Base-by-base conservation (phyloP, 2,113 vertebrate species). In the Struthio camelus region DNA sequence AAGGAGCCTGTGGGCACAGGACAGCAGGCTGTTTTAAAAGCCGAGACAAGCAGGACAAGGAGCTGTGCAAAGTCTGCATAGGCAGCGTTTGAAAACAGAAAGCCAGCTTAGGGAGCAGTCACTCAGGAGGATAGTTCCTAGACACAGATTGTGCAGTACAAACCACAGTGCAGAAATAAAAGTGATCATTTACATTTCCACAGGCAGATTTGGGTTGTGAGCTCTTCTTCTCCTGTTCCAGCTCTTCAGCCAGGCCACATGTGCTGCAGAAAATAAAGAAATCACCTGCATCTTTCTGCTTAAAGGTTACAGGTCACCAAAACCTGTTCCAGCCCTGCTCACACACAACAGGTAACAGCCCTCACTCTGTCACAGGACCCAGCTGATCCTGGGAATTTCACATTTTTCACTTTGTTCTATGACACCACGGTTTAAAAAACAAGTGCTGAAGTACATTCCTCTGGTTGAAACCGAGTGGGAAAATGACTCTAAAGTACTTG, bases 231-330 rank as follows among this genome's bases (percentile, higher is more conserved):
- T 98, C 94, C 78, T 98, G 93, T 32, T 99, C 99, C 92, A 99
- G 87, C 92, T 99, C 99, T 67, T 99, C 99, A 8, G 99, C 99
- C 2, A 99, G 98, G 58, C 99, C 99, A 96, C 99, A 99, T 0
- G 99, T 98, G 97, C 99, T 99, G 16, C 5, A 88, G 36, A 85
- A 38, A 92, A 93, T 1, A 94, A 89, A 94, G 18, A 96, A 67
- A 50, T 73, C 42, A 61, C 28, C 67, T 71, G 54, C 13, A 66
- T n/a, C 28, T 50, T 75, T 59, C 91, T 94, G 50, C 67, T 95
- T 67, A 51, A 84, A 90, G 32, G 59, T 6, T n/a, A 46, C 2
- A n/a, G 88, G 42, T 23, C 70, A 65, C 32, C 53, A 72, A 65
- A 27, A 44, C 22, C n/a, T 6, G 32, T 36, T 62, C 25, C 61